Evolutionary conservation across 2,797 vertebrate genomes (phyloP), one percentile per base, ranked within the genome.

Genomic region (Pyrocephalus nanus): DNA sequence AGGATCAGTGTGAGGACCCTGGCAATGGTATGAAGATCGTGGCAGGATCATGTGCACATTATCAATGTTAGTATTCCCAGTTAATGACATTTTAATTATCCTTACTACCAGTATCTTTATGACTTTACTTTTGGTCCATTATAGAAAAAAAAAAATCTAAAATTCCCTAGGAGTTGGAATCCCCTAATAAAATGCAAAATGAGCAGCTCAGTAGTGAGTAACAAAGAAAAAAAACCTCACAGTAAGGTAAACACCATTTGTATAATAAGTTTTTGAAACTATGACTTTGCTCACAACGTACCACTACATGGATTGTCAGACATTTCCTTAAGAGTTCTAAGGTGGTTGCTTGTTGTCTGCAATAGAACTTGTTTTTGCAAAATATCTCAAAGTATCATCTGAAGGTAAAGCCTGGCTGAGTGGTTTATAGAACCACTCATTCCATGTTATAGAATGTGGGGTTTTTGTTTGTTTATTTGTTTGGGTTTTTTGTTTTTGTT

Each of bases 391-490:
- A 96, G 94, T 88, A 88, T 72, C 61, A 32, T 42, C 38, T 50
- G 71, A 69, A 96, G 50, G 55, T 62, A 92, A 95, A 95, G 60
- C n/a, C 5, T 50, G 58, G n/a, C 55, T 94, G 83, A 78, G 87
- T 93, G 22, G 88, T 97, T 96, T 93, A 81, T 89, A 94, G 71
- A 96, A 93, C 19, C n/a, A n/a, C n/a, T n/a, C n/a, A n/a, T n/a
- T n/a, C n/a, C n/a, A 69, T 45, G 38, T 13, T 48, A 48, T 12
- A 62, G 7, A 62, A 42, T 2, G 14, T 36, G n/a, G n/a, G n/a
- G n/a, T n/a, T n/a, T n/a, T n/a, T n/a, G n/a, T n/a, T n/a, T n/a
- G n/a, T n/a, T n/a, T n/a, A n/a, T n/a, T n/a, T n/a, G n/a, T n/a
- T n/a, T n/a, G n/a, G n/a, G n/a, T n/a, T n/a, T n/a, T n/a, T n/a